A percentile compares a stretch with the other conserved stretches of the same genome.
Conservation (phyloP, 30 jellyfish, hydroid and myxozoan genomes). For the Rhopilema esculentum region DNA sequence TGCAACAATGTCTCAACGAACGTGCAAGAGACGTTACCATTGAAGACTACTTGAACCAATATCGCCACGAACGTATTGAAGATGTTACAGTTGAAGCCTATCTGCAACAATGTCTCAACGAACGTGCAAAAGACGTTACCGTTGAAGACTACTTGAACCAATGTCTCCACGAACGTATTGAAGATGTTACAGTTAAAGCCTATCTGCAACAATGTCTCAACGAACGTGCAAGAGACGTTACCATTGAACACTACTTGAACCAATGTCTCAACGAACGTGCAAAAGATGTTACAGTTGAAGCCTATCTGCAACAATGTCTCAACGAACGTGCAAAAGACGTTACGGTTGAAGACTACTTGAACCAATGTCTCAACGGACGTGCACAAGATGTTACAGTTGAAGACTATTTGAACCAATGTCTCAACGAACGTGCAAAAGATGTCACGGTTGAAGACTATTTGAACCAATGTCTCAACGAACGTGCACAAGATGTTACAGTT, state of each 20-base stretch:
- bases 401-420: background rate
- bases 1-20: conserved; percentile 4
- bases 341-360: conserved; percentile 29
- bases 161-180: background rate
- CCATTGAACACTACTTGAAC: conserved; percentile 11
- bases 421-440: background rate
- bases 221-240: background rate
- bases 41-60: conserved; percentile 34
- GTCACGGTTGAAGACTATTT: background rate
- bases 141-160: conserved; percentile 32
- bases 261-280: background rate
- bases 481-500: conserved; percentile 2
- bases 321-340: background rate
- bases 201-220: conserved; percentile 4
- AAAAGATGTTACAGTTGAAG: conserved; percentile 21
- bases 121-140: conserved; percentile 3
- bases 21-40: conserved; percentile 17
- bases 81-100: conserved; percentile 49
- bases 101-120: background rate
- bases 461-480: background rate
- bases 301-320: background rate
- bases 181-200: conserved; percentile 28
- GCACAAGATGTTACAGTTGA: conserved; percentile 1
- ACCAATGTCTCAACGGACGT: background rate
- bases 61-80: background rate